Evolutionary conservation across 2,888 invertebrate genomes (phyloP), one percentile per base, ranked within the genome.

Genomic region (Drosophila pseudotakahashii): DNA sequence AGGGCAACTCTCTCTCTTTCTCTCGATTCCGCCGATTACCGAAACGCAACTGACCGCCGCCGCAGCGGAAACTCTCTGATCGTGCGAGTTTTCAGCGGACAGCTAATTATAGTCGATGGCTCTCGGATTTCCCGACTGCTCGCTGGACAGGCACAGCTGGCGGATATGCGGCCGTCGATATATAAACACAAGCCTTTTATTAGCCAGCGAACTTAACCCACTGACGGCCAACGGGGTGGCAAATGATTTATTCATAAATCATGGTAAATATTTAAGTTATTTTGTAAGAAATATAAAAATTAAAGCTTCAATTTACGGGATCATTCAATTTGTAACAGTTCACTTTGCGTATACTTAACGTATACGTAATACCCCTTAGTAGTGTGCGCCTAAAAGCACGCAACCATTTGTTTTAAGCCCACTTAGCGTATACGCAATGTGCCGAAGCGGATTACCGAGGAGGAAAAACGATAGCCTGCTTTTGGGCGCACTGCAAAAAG

Each of bases 111-210:
- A 59, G 59, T 30, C 14, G 19, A 19, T 19, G 11, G 41, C 54
- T 59, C 55, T 59, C 59, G 42, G 42, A 59, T 59, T 59, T 54
- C 55, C 55, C 59, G 7, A 53, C 42, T 10, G 55, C 14, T 34
- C 39, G 55, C 45, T 62, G 63, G 58, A 44, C 54, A 47, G 47
- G 47, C 47, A 32, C 47, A 47, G 58, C 58, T 39, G 32, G 58
- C 58, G 58, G 58, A 58, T 58, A 34, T 58, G 58, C 53, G 19
- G 30, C 30, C 19, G 30, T n/a, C 53, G 58, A 32, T 39, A 19
- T 19, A 16, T 58, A 58, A 58, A 53, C 58, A 58, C 11, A 14
- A 53, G 39, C 58, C 47, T 16, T 16, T 47, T 39, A 58, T 53
- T 58, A 32, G 32, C 23, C 13, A 32, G 19, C 53, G 39, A 5